Conservation (phyloP, 1,140 invertebrate genomes). For the Ericerus pela region DNA sequence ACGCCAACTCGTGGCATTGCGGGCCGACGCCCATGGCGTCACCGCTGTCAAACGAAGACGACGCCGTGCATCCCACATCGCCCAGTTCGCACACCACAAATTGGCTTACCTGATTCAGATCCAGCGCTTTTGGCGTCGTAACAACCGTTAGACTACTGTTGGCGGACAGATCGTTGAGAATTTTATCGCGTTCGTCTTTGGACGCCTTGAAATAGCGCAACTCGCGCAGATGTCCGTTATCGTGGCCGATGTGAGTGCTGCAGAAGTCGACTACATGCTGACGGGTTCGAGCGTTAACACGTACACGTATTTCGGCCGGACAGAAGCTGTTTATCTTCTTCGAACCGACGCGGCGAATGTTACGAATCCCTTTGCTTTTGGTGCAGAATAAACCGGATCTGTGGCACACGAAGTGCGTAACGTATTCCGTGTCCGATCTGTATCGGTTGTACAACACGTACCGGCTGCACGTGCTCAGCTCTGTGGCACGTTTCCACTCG, state of each 20-base stretch:
- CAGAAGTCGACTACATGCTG: too few species aligned
- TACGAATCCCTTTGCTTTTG: background rate
- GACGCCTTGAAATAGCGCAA: background rate
- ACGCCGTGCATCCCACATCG: background rate
- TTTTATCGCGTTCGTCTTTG: background rate
- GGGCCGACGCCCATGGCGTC: too few species aligned
- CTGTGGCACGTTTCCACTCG: too few species aligned
- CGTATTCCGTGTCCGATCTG: too few species aligned
- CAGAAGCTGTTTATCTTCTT: background rate
- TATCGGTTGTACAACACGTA: too few species aligned
- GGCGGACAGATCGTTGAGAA: background rate
- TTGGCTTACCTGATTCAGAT: background rate
- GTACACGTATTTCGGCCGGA: background rate
- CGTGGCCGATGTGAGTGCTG: background rate
- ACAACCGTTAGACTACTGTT: background rate
- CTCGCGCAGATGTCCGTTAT: background rate
- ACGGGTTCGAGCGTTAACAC: background rate
- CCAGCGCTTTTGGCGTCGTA: background rate
- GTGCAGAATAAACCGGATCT: background rate
- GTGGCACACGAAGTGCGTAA: background rate
- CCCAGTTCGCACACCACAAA: background rate
- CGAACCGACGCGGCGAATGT: background rate
- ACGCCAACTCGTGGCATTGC: too few species aligned
- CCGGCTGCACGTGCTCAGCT: too few species aligned
- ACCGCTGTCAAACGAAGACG: background rate